phyloP scores from a whole-genome alignment of 2,113 vertebrate species.

The Megaleporinus macrocephalus region DNA sequence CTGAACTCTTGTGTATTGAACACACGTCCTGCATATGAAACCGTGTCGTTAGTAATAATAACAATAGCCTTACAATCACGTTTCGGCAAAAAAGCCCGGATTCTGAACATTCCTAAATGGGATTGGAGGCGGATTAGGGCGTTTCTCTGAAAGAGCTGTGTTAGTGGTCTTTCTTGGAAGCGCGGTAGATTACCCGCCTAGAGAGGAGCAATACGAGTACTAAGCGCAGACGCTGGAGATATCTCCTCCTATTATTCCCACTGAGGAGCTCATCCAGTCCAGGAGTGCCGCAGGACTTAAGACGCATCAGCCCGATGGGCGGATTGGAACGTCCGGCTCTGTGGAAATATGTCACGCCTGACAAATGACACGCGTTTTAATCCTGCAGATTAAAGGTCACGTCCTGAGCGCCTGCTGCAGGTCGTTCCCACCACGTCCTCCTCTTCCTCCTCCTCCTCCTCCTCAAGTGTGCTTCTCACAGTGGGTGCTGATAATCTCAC shows the following conservation, averaged over 20 bases:
- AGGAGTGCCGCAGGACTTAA: background rate
- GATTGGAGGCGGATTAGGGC: slow-evolving; percentile 64
- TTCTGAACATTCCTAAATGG: slow-evolving; percentile 56
- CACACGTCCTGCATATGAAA: background rate
- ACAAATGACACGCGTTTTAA: slow-evolving; percentile 30
- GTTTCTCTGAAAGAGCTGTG: slow-evolving; percentile 63
- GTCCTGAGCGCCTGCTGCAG: background rate
- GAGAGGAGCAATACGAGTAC: slow-evolving; percentile 50
- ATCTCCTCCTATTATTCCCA: slow-evolving; percentile 48
- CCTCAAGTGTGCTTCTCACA: background rate
- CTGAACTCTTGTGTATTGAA: too few species aligned
- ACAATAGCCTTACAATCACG: background rate
- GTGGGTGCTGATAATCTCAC: too few species aligned
- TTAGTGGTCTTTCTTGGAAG: slow-evolving; percentile 57
- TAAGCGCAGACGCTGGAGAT: slow-evolving; percentile 47
- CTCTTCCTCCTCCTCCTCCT: background rate
- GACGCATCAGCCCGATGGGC: background rate
- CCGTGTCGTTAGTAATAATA: background rate
- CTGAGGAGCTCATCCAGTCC: background rate
- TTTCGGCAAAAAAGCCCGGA: slow-evolving; percentile 2
- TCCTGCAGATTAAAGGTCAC: slow-evolving; percentile 27
- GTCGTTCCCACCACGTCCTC: background rate
- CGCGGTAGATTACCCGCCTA: slow-evolving; percentile 50
- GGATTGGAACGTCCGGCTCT: slow-evolving; percentile 35
- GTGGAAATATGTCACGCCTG: slow-evolving; percentile 6